A percentile compares a stretch with the other conserved stretches of the same genome.
phyloP scores from a whole-genome alignment of 2,113 vertebrate species.

The Chloropsis cyanopogon region DNA sequence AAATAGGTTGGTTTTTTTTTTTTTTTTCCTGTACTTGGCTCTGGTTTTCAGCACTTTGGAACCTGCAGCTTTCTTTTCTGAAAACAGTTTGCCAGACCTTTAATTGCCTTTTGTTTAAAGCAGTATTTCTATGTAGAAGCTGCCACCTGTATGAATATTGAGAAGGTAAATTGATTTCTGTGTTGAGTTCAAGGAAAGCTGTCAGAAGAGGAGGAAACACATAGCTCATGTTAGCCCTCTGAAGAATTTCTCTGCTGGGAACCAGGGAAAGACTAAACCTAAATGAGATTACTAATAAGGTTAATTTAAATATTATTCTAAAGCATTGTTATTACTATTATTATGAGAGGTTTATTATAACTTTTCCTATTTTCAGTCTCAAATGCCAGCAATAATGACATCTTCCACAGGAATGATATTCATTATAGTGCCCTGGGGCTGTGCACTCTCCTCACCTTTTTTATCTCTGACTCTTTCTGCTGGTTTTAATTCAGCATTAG shows the following conservation, averaged over 20 bases:
- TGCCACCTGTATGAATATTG: not conserved
- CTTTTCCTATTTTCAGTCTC: slow-evolving; percentile 19
- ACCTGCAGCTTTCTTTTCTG: not conserved
- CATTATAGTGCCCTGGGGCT: slow-evolving; percentile 1
- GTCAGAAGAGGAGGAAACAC: not conserved
- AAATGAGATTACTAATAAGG: slow-evolving; percentile 42
- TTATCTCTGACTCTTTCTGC: not conserved
- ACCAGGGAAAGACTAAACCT: not conserved
- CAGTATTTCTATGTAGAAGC: not conserved
- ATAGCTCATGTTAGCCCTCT: not conserved
- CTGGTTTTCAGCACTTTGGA: not conserved
- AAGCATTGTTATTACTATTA: slow-evolving; percentile 3
- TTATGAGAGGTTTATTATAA: slow-evolving; percentile 5
- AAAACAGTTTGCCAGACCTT: not conserved
- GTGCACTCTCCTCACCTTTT: slow-evolving; percentile 9
- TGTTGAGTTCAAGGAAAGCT: slow-evolving; percentile 4
- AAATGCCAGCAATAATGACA: slow-evolving; percentile 46
- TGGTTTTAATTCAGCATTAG: not conserved
- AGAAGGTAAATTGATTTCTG: slow-evolving; percentile 20
- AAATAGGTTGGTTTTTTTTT: not conserved
- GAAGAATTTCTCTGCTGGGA: not conserved
- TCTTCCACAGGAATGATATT: not conserved
- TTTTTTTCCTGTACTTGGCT: not conserved
- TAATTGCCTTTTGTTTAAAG: slow-evolving; percentile 17
- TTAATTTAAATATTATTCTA: slow-evolving; percentile 50